A percentile compares a stretch with the other conserved stretches of the same genome.
Conservation (phyloP, 2,113 vertebrate species). For the Eulacestoma nigropectus region DNA sequence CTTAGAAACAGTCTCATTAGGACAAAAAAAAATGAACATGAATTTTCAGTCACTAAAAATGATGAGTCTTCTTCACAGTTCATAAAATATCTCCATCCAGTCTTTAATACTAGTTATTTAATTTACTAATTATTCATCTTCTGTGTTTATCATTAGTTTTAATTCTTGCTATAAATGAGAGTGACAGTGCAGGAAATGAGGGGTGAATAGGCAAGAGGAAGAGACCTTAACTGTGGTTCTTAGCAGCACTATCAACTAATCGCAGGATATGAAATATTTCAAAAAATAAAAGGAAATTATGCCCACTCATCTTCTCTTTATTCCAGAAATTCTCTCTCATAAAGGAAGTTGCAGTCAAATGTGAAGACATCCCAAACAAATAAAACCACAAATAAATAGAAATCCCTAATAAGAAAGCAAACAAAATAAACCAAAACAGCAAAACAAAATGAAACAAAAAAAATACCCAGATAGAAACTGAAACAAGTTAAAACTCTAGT, state of each 20-base stretch:
- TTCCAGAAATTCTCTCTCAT: background rate
- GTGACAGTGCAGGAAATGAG: background rate
- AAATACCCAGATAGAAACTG: background rate
- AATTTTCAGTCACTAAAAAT: background rate
- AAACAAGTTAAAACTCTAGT: background rate
- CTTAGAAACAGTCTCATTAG: background rate
- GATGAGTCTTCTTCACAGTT: background rate
- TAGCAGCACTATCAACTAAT: background rate
- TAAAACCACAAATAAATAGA: background rate
- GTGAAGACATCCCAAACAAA: background rate
- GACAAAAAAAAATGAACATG: background rate
- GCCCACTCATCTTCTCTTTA: background rate
- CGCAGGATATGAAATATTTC: background rate
- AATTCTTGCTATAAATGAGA: background rate
- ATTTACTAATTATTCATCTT: background rate
- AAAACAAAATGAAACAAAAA: background rate
- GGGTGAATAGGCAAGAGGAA: background rate
- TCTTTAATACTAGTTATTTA: background rate
- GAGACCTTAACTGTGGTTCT: background rate
- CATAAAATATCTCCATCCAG: background rate
- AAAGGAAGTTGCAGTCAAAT: background rate
- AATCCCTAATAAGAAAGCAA: background rate
- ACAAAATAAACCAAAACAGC: background rate
- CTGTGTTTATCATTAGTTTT: background rate
- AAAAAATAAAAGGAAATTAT: background rate